Base-by-base conservation (phyloP, 2,888 invertebrate species). In the Drosophila neonasuta region DNA sequence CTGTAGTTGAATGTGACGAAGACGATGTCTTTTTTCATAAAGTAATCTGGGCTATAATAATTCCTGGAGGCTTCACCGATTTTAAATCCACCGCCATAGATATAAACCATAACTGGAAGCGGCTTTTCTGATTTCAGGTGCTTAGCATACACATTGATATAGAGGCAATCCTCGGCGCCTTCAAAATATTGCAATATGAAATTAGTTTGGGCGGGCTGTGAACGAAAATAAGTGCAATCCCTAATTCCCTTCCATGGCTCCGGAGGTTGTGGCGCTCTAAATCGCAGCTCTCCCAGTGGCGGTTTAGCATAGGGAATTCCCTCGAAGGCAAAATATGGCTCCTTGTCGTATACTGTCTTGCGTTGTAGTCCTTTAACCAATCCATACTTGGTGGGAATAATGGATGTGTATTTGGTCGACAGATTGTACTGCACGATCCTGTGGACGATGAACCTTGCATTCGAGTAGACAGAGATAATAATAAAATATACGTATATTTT, bases 151-250 rank as follows among this genome's bases (percentile, higher is more conserved):
- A 92, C 90, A 80, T 92, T 92, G 1, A 92, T 77, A 74, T 91
- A 91, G 10, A 92, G 80, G 68, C 92, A 93, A 73, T 92, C 92
- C 65, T 93, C 92, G 11, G 88, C 82, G 3, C 92, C 92, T 34
- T 91, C 86, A 15, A 88, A 68, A 42, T 89, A 82, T 41, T 88
- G 75, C 29, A 84, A 66, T 2, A 89, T 68, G 3, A 86, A 54
- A 64, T 89, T 83, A 15, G 73, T 75, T 50, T 91, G 90, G 30
- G 88, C 63, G 30, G 89, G 89, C 48, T 86, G 69, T 8, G 83
- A 68, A 9, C 89, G 83, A 50, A 89, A 71, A 45, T 79, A 75
- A 0, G 90, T 88, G 7, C 91, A 91, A 65, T 92, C 90, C 52
- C 88, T 80, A 3, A 91, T 68, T 5, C 89, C 91, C 2, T 64